These are phyloP conservation scores for Anolis carolinensis DNA, from an alignment of 2,113 vertebrate genomes.

Conservation along the genomic window DNA sequence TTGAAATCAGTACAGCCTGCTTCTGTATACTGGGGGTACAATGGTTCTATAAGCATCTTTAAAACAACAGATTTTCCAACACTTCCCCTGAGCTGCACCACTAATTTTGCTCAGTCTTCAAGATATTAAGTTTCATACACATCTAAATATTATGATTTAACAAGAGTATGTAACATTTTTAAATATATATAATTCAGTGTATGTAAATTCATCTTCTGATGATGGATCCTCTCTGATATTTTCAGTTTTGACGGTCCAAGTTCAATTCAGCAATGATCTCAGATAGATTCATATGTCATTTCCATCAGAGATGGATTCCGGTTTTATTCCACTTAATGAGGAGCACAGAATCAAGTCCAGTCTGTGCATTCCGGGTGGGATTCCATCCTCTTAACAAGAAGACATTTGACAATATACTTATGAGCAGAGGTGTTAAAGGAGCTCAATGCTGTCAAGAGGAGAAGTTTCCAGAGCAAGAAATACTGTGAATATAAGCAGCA, in stretches of 20 bases:
- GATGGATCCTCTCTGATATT: background rate
- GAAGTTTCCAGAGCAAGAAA: slow-evolving; percentile 17
- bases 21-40: background rate
- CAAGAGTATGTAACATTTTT: background rate
- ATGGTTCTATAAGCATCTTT: background rate
- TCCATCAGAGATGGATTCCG: background rate
- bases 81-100: background rate
- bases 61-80: background rate
- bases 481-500: slow-evolving; percentile 7
- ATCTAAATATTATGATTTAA: background rate
- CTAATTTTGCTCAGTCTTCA: background rate
- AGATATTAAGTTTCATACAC: background rate
- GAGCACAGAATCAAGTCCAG: background rate
- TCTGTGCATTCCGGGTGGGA: background rate
- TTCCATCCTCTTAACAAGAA: slow-evolving; percentile 14
- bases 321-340: background rate
- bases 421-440: slow-evolving; percentile 17
- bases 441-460: background rate
- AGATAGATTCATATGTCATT: background rate
- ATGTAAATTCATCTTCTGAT: slow-evolving; percentile 5
- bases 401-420: background rate
- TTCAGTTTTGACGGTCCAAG: background rate
- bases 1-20: background rate
- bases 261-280: background rate
- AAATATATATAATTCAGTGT: background rate